Conservation (phyloP, 2,113 vertebrate genomes). For the Sturnira hondurensis region DNA sequence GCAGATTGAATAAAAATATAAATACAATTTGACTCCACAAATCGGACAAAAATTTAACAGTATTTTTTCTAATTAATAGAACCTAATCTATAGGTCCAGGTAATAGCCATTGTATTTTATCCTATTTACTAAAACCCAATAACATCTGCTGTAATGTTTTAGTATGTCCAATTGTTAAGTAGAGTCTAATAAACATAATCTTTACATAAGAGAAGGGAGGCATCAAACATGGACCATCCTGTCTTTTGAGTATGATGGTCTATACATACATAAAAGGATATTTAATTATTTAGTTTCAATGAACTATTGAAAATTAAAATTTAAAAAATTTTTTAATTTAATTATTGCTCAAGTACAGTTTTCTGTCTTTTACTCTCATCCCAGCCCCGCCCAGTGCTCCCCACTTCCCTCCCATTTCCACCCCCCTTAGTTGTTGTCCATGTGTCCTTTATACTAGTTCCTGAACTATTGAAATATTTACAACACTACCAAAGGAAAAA, state of each 20-base stretch:
- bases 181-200: not conserved
- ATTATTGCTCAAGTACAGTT: too few relatives aligned
- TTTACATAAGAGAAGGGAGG: not conserved
- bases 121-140: not conserved
- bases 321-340: too few relatives aligned
- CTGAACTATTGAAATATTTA: not conserved
- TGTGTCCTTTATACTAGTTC: too few relatives aligned
- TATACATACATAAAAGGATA: not conserved
- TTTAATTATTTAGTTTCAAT: not conserved
- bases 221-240: not conserved
- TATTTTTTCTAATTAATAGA: not conserved
- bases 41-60: not conserved
- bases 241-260: not conserved
- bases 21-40: not conserved
- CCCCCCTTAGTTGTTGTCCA: too few relatives aligned
- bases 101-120: not conserved
- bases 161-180: not conserved
- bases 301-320: not conserved
- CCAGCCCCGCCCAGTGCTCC: too few relatives aligned
- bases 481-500: not conserved
- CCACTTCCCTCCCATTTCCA: too few relatives aligned
- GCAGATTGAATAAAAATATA: not conserved
- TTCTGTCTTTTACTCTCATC: too few relatives aligned
- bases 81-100: not conserved
- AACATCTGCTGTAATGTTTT: not conserved